Evolutionary conservation across 2,113 vertebrate species (phyloP).

Genomic region (Campylomormyrus numenius): DNA sequence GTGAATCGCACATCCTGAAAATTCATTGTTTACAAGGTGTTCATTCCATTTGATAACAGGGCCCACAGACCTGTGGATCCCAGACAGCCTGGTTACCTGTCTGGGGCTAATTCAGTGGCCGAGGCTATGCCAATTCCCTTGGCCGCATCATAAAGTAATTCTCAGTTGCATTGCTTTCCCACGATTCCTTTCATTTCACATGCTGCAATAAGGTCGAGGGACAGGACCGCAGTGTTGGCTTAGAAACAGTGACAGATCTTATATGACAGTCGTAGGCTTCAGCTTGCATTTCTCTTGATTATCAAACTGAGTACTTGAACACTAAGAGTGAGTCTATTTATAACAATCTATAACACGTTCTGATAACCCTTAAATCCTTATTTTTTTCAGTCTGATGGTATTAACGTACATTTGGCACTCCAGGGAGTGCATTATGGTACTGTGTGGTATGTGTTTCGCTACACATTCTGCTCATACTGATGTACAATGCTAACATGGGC

Average conservation of each 20-base stretch:
- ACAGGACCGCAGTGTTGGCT: background rate
- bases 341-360: background rate
- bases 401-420: background rate
- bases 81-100: background rate
- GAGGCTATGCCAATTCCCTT: background rate
- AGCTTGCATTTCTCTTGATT: background rate
- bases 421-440: background rate
- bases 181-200: background rate
- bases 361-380: background rate
- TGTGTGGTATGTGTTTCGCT: background rate
- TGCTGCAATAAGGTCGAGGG: background rate
- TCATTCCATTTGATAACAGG: background rate
- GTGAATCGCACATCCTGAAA: background rate
- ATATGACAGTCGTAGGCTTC: background rate
- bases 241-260: background rate
- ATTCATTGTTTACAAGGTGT: background rate
- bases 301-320: background rate
- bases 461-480: background rate
- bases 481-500: background rate
- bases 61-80: too few relatives aligned
- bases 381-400: background rate
- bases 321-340: background rate
- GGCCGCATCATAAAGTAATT: background rate
- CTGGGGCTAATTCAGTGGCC: background rate
- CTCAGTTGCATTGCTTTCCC: background rate